phyloP scores from a whole-genome alignment of 2,888 invertebrate species.

The Morinoia aosen region DNA sequence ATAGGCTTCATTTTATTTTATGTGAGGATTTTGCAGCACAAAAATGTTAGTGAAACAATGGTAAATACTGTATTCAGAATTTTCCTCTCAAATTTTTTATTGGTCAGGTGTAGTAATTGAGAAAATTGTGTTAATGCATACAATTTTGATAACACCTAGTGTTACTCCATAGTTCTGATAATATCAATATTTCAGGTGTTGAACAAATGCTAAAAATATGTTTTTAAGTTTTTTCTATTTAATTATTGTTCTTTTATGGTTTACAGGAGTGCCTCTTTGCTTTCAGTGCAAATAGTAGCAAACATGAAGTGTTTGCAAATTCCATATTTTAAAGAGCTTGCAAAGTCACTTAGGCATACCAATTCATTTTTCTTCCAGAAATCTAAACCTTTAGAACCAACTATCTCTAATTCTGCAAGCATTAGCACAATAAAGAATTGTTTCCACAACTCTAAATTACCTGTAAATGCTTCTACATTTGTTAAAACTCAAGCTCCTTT shows the following conservation, averaged over 20 bases:
- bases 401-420: neutral
- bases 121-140: too few species aligned
- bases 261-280: neutral
- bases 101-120: too few species aligned
- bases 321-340: neutral
- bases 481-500: neutral
- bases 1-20: too few species aligned
- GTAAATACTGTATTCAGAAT: too few species aligned
- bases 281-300: neutral
- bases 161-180: too few species aligned
- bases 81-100: too few species aligned
- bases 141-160: too few species aligned
- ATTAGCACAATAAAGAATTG: neutral
- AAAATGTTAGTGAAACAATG: too few species aligned
- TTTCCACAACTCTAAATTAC: neutral
- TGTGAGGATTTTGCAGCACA: too few species aligned
- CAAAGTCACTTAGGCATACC: neutral
- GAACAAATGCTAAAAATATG: too few species aligned
- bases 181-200: too few species aligned
- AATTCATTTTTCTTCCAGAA: neutral
- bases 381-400: neutral
- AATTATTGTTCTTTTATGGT: neutral
- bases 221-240: too few species aligned
- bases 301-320: neutral
- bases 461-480: neutral